phyloP scores from a whole-genome alignment of 2,113 vertebrate genomes.

The Gallinago undulata region DNA sequence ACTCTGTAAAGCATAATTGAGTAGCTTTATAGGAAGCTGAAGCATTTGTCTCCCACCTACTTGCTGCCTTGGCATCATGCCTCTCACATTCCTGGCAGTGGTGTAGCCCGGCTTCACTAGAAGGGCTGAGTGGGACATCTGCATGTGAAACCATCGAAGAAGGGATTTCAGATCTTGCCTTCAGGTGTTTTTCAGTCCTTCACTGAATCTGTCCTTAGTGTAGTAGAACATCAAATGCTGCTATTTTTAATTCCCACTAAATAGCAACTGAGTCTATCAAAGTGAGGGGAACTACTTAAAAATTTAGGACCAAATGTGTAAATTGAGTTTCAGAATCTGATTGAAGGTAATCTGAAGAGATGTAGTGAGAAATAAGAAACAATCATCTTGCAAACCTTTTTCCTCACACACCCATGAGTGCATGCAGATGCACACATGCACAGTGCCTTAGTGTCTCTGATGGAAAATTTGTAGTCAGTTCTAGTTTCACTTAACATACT shows the following conservation, averaged over 20 bases:
- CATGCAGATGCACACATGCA: accelerated
- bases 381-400: neutral
- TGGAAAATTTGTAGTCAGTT: neutral
- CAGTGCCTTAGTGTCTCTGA: neutral
- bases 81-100: neutral
- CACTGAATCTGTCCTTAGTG: neutral
- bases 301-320: neutral
- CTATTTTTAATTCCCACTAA: neutral
- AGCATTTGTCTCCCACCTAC: neutral
- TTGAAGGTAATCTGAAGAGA: neutral
- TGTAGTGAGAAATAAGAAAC: neutral
- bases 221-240: neutral
- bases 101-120: neutral
- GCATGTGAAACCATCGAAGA: neutral
- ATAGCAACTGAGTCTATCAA: neutral
- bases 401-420: accelerated
- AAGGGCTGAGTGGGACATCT: neutral
- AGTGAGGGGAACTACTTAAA: neutral
- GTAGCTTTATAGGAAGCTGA: neutral
- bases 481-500: neutral
- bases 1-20: neutral
- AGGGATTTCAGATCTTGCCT: neutral
- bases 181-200: neutral
- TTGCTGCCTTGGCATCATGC: neutral
- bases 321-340: neutral